phyloP scores from a whole-genome alignment of 2,113 vertebrate species.

The Leucopsar rothschildi region DNA sequence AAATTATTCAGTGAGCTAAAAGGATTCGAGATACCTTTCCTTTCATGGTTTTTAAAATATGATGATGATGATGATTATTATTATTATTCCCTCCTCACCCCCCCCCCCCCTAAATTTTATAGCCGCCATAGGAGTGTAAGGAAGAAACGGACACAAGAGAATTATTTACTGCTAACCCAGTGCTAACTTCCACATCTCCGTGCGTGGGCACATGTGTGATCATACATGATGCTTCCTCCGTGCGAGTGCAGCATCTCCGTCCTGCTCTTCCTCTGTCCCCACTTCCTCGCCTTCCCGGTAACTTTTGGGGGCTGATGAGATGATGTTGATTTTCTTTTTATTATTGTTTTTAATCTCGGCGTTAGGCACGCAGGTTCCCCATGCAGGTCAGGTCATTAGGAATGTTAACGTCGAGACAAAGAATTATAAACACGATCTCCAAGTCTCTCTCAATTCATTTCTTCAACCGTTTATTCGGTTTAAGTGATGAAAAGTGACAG shows the following conservation, averaged over 20 bases:
- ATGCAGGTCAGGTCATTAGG: conserved; percentile 61
- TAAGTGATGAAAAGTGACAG: conserved; percentile 80
- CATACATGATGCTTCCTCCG: background rate
- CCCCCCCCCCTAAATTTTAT: rapidly evolving
- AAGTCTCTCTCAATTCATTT: conserved; percentile 75
- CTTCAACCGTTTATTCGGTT: conserved; percentile 69
- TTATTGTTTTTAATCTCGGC: background rate
- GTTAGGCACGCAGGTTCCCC: conserved; percentile 13
- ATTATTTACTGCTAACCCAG: background rate
- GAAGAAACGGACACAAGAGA: background rate
- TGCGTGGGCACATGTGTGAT: background rate
- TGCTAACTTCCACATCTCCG: background rate
- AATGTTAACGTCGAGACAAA: conserved; percentile 59
- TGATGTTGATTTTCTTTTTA: conserved; percentile 10
- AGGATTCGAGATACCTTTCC: background rate
- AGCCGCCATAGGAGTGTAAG: background rate
- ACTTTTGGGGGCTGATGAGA: background rate
- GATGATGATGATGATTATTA: background rate
- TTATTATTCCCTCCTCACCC: too few species aligned
- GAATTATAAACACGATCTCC: conserved; percentile 71
- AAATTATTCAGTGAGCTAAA: background rate
- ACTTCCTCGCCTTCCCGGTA: background rate
- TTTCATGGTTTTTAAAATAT: background rate
- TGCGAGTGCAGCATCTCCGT: background rate
- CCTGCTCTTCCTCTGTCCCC: background rate